A percentile compares a stretch with the other conserved stretches of the same genome.
Conservation (phyloP, 2,888 invertebrate species). For the Pherbina coryleti region DNA sequence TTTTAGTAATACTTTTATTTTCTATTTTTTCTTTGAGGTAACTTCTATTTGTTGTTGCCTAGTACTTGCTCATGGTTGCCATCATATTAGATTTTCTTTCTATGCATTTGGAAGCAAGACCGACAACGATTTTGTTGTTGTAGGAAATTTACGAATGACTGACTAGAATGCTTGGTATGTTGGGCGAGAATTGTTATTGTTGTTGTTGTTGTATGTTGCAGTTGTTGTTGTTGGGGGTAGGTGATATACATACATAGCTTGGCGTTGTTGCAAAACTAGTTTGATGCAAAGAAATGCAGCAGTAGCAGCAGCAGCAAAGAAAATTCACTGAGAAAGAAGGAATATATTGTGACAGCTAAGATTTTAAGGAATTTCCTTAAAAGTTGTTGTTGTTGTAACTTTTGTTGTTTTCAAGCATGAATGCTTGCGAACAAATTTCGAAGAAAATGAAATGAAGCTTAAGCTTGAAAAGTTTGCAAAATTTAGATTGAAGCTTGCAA, state of each 20-base stretch:
- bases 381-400: background rate
- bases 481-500: background rate
- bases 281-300: slow-evolving; percentile 43
- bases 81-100: slow-evolving; percentile 19
- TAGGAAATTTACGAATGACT: slow-evolving; percentile 45
- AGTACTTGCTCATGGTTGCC: slow-evolving; percentile 13
- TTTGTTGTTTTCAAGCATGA: background rate
- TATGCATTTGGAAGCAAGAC: background rate
- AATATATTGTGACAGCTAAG: slow-evolving; percentile 56
- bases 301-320: slow-evolving; percentile 45
- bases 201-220: background rate
- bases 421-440: background rate
- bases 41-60: background rate
- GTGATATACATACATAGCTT: no score
- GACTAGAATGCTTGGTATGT: slow-evolving; percentile 38
- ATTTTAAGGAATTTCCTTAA: slow-evolving; percentile 50
- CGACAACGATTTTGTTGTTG: slow-evolving; percentile 14
- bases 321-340: slow-evolving; percentile 54
- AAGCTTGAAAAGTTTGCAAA: slow-evolving; percentile 7
- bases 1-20: no score
- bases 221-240: no score
- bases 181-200: slow-evolving; percentile 23
- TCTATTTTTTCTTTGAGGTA: background rate
- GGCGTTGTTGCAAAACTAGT: background rate
- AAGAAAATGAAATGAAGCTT: background rate